phyloP scores from a whole-genome alignment of 2,797 vertebrate genomes.

The Bradypodion ventrale region DNA sequence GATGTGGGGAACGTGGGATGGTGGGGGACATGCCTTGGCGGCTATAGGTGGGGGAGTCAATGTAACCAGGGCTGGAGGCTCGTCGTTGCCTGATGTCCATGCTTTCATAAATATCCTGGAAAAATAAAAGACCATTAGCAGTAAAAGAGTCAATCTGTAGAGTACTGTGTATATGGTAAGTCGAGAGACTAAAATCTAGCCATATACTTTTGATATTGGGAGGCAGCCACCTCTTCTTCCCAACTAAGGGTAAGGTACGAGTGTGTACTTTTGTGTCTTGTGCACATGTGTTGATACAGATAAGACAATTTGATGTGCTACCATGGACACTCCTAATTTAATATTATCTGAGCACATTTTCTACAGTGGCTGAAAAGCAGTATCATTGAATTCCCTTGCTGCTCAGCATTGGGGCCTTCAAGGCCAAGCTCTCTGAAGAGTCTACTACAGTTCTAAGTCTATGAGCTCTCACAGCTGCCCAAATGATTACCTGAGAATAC shows the following conservation, averaged over 20 bases:
- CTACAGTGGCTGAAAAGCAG: background rate
- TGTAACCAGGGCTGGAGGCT: constrained; percentile 91
- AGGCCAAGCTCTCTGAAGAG: background rate
- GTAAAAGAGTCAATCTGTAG: background rate
- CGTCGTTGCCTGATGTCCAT: constrained; percentile 87
- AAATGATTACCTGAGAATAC: constrained; percentile 87
- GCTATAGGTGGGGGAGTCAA: constrained; percentile 89
- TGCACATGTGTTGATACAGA: background rate
- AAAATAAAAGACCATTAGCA: constrained; percentile 9
- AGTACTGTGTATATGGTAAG: background rate
- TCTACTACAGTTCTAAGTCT: background rate
- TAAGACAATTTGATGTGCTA: background rate
- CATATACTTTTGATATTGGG: background rate
- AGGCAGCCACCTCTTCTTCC: background rate
- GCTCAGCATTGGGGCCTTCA: background rate
- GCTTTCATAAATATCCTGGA: constrained; percentile 90
- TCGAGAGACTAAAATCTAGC: background rate
- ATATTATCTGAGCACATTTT: background rate
- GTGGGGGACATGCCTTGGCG: constrained; percentile 92
- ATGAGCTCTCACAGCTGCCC: background rate
- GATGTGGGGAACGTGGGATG: constrained; percentile 89
- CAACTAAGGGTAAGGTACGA: background rate
- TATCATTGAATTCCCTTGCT: background rate
- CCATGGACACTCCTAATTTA: background rate
- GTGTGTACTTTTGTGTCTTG: background rate